Percentiles rank a stretch among this genome's conserved stretches.
Evolutionary conservation across 1,140 invertebrate genomes (phyloP).

Genomic region (Trypoxylus dichotomus): DNA sequence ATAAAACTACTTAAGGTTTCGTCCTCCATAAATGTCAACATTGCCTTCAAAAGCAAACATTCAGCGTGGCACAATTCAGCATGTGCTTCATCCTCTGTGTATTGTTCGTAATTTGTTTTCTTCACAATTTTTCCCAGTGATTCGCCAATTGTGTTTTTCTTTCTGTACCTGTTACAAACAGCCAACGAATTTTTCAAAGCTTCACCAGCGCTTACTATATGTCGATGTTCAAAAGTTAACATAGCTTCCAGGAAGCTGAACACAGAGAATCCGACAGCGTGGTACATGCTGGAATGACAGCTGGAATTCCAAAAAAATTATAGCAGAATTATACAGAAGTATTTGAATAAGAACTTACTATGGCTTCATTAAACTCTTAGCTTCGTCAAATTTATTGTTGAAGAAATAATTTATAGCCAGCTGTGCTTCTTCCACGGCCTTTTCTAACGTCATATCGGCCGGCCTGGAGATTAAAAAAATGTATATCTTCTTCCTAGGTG

Average conservation of each 20-base stretch:
- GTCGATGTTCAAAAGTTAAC: slow-evolving; percentile 85
- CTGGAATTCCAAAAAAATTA: slow-evolving; percentile 55
- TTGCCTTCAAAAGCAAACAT: slow-evolving; percentile 80
- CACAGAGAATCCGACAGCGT: slow-evolving; percentile 85
- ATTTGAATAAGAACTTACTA: slow-evolving; percentile 58
- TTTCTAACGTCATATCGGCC: slow-evolving; percentile 62
- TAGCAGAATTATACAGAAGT: neutral
- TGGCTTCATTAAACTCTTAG: slow-evolving; percentile 72
- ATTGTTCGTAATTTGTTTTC: slow-evolving; percentile 74
- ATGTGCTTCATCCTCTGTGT: slow-evolving; percentile 85
- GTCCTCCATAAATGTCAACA: slow-evolving; percentile 92
- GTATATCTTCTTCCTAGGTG: no score
- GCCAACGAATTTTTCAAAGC: slow-evolving; percentile 73
- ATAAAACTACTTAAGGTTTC: slow-evolving; percentile 93
- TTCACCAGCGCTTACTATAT: slow-evolving; percentile 73
- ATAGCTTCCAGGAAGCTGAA: slow-evolving; percentile 91
- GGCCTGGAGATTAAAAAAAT: slow-evolving; percentile 43
- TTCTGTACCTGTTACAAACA: slow-evolving; percentile 75
- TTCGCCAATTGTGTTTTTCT: slow-evolving; percentile 73
- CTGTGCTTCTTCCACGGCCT: slow-evolving; percentile 68
- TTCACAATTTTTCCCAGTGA: slow-evolving; percentile 81
- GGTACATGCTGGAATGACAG: slow-evolving; percentile 85
- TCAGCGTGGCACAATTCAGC: slow-evolving; percentile 95
- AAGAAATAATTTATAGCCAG: slow-evolving; percentile 80
- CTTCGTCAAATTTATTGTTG: slow-evolving; percentile 85